A percentile compares a stretch with the other conserved stretches of the same genome.
phyloP scores from a whole-genome alignment of 2,113 vertebrate species.

The Engraulis encrasicolus region DNA sequence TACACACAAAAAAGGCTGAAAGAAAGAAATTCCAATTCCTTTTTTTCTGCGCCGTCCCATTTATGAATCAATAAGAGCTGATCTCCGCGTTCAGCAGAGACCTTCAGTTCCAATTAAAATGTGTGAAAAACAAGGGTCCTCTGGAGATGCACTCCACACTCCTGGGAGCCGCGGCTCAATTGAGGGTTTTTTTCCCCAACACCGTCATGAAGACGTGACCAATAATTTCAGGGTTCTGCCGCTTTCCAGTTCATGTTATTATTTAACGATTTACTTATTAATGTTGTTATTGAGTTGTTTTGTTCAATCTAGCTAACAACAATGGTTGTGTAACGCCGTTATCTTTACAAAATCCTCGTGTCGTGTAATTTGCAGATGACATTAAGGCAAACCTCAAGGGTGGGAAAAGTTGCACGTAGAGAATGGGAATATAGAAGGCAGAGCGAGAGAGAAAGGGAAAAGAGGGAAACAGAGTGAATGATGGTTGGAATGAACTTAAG shows the following conservation, averaged over 20 bases:
- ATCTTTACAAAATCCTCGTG: neutral
- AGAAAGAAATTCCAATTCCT: neutral
- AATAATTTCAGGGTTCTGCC: neutral
- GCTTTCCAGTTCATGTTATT: neutral
- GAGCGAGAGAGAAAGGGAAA: conserved; percentile 13
- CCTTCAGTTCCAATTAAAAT: conserved; percentile 2
- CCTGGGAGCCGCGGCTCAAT: neutral
- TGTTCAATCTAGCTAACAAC: neutral
- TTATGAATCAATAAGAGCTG: conserved; percentile 1
- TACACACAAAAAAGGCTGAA: too few species aligned
- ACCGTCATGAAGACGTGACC: neutral
- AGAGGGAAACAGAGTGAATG: neutral
- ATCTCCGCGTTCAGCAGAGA: neutral
- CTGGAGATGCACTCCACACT: neutral
- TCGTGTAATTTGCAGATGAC: neutral
- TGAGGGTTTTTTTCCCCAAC: neutral
- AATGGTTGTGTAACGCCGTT: neutral
- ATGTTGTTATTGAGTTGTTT: neutral
- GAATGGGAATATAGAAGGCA: conserved; percentile 46
- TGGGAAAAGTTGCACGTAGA: conserved; percentile 48
- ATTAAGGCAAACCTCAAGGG: conserved; percentile 44
- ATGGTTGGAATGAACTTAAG: neutral
- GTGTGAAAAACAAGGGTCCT: neutral
- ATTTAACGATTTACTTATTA: neutral
- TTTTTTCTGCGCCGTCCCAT: neutral